A percentile compares a stretch with the other conserved stretches of the same genome.
phyloP scores from a whole-genome alignment of 2,888 invertebrate species.

The Agonopterix heracliana region DNA sequence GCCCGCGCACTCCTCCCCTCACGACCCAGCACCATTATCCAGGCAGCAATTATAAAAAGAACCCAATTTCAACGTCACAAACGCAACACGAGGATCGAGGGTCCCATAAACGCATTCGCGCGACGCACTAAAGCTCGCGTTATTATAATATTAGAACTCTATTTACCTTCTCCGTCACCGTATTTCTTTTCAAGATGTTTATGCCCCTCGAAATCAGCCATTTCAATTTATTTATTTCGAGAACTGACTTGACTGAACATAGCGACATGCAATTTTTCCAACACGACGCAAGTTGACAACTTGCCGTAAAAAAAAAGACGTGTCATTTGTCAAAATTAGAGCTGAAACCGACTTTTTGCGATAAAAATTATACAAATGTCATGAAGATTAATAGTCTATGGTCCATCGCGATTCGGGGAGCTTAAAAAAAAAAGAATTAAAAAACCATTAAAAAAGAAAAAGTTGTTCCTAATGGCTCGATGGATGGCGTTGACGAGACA shows the following conservation, averaged over 20 bases:
- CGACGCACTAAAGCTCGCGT: constrained; percentile 51
- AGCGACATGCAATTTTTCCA: constrained; percentile 69
- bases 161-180: constrained; percentile 74
- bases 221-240: constrained; percentile 72
- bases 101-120: constrained; percentile 29
- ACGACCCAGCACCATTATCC: constrained; percentile 64
- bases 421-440: too few relatives aligned
- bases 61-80: constrained; percentile 74
- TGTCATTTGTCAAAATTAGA: constrained; percentile 47
- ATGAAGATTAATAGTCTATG: too few relatives aligned
- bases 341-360: neutral
- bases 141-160: constrained; percentile 63
- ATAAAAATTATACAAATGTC: too few relatives aligned
- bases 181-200: constrained; percentile 68
- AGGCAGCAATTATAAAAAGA: constrained; percentile 75
- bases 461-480: too few relatives aligned
- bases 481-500: too few relatives aligned
- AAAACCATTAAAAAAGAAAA: too few relatives aligned
- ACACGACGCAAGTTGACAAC: constrained; percentile 67
- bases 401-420: too few relatives aligned
- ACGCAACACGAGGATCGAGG: constrained; percentile 62
- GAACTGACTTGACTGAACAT: constrained; percentile 71
- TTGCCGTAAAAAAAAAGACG: constrained; percentile 41
- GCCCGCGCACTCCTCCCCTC: constrained; percentile 48
- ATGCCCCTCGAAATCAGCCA: constrained; percentile 72